Evolutionary conservation across 1,140 invertebrate genomes (phyloP).

Genomic region (Artemia franciscana): DNA sequence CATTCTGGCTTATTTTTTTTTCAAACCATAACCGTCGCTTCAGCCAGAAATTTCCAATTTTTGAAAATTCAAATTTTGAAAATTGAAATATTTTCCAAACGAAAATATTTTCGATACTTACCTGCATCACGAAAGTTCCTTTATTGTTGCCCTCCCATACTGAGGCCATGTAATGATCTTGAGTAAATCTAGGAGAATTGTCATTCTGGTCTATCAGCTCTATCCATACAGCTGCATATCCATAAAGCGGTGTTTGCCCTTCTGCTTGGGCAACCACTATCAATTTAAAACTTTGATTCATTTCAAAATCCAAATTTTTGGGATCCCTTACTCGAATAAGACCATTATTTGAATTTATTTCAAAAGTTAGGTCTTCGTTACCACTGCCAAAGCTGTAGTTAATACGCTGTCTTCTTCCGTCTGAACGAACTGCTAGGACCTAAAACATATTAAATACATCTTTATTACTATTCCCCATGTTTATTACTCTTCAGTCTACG

Average conservation of each 20-base stretch:
- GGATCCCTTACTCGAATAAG: slow-evolving; percentile 53
- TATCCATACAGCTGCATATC: slow-evolving; percentile 52
- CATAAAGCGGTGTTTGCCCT: slow-evolving; percentile 32
- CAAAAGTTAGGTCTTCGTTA: slow-evolving; percentile 60
- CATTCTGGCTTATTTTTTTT: too few species aligned
- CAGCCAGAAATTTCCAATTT: too few species aligned
- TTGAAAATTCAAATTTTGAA: too few species aligned
- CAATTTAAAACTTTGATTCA: slow-evolving; percentile 26
- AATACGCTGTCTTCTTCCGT: slow-evolving; percentile 52
- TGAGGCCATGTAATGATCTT: slow-evolving; percentile 58
- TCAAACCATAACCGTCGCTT: too few species aligned
- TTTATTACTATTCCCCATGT: too few species aligned
- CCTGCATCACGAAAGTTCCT: slow-evolving; percentile 57
- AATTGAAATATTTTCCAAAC: too few species aligned
- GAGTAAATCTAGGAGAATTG: slow-evolving; percentile 72
- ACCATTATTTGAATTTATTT: slow-evolving; percentile 49
- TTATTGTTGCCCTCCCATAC: slow-evolving; percentile 74
- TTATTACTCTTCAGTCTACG: too few species aligned
- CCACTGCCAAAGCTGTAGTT: slow-evolving; percentile 64
- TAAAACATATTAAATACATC: too few species aligned
- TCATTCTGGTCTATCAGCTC: slow-evolving; percentile 64
- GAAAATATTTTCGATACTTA: too few species aligned
- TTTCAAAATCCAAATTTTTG: slow-evolving; percentile 54
- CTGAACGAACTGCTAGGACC: slow-evolving; percentile 55
- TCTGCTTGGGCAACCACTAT: slow-evolving; percentile 24